Conservation (phyloP, 1,140 invertebrate species). For the Ylistrum balloti region DNA sequence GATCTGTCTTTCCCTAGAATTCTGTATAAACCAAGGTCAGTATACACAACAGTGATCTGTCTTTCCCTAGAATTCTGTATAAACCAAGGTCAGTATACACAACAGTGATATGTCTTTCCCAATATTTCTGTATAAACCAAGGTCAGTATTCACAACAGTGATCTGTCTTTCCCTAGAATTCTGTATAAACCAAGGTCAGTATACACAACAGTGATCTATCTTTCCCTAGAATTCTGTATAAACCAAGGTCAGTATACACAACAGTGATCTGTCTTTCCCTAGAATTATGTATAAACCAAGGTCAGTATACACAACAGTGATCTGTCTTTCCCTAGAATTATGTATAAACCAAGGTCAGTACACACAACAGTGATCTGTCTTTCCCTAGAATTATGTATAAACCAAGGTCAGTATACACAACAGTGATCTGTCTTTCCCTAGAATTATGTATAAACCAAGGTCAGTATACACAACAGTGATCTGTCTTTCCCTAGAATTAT, state of each 20-base stretch:
- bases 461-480: conserved; percentile 70
- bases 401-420: conserved; percentile 85
- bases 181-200: conserved; percentile 86
- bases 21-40: conserved; percentile 86
- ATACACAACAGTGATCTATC: neutral
- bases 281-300: conserved; percentile 85
- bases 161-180: neutral
- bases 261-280: neutral
- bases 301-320: conserved; percentile 79
- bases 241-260: conserved; percentile 86
- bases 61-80: conserved; percentile 67
- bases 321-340: neutral
- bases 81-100: conserved; percentile 86
- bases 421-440: neutral
- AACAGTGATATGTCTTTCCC: neutral
- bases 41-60: neutral
- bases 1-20: neutral
- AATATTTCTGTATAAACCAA: conserved; percentile 84
- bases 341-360: conserved; percentile 86
- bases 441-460: conserved; percentile 85
- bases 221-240: conserved; percentile 74
- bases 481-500: neutral
- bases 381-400: conserved; percentile 80
- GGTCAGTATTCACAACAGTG: conserved; percentile 81
- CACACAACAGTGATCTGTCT: neutral